Evolutionary conservation across 1,140 invertebrate genomes (phyloP).

Genomic region (Psix sp.): DNA sequence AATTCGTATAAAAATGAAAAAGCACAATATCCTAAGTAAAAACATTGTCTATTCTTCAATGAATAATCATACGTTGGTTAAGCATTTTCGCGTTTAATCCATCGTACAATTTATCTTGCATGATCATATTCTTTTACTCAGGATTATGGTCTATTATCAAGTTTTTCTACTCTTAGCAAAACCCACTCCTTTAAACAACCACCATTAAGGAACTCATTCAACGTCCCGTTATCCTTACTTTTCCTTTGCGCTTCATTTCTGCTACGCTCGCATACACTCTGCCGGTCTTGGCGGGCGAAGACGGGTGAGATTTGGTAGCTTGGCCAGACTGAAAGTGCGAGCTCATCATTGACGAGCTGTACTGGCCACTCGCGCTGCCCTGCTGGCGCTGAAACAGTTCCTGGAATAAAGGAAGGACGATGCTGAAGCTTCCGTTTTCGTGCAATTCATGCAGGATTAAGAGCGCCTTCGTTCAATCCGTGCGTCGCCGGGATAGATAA

Average conservation of each 20-base stretch:
- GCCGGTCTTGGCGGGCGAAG: slow-evolving; percentile 81
- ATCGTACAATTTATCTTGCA: slow-evolving; percentile 1
- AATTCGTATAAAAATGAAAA: not conserved
- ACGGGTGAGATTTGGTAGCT: slow-evolving; percentile 80
- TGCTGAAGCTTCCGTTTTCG: slow-evolving; percentile 61
- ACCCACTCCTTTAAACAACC: slow-evolving; percentile 24
- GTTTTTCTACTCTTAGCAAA: slow-evolving; percentile 1
- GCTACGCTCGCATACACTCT: slow-evolving; percentile 95
- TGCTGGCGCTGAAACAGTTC: slow-evolving; percentile 92
- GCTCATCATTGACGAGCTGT: slow-evolving; percentile 81
- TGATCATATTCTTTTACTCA: slow-evolving; percentile 1
- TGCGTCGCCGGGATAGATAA: slow-evolving; percentile 31
- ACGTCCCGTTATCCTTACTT: slow-evolving; percentile 78
- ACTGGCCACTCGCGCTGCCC: slow-evolving; percentile 73
- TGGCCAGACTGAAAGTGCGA: slow-evolving; percentile 84
- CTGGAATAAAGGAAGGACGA: slow-evolving; percentile 72
- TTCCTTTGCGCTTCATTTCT: slow-evolving; percentile 92
- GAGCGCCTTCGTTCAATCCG: slow-evolving; percentile 44
- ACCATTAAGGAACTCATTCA: slow-evolving; percentile 15
- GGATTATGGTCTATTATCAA: slow-evolving; percentile 8
- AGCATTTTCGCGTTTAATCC: not conserved
- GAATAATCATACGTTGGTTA: slow-evolving; percentile 2
- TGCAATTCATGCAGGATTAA: slow-evolving; percentile 61
- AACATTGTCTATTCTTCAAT: not conserved
- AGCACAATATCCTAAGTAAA: not conserved